Evolutionary conservation across 2,888 invertebrate species (phyloP), one percentile per base, ranked within the genome.

Genomic region (Siphonodentalium dalli): DNA sequence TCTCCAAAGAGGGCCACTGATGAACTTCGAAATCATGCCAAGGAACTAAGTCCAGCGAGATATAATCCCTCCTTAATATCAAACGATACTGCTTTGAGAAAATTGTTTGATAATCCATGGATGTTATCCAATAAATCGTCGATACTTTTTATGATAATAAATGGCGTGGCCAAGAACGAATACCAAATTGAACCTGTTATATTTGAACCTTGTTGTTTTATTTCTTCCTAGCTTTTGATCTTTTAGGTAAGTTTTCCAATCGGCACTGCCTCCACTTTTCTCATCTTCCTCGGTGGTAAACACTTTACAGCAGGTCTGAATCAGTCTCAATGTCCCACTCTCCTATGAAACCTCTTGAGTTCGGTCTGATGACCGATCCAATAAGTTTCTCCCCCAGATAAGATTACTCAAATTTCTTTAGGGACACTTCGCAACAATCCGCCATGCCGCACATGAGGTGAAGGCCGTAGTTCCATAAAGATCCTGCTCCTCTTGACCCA

Each of bases 331-430:
- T 3, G 58, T 54, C 24, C 65, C 59, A 54, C 57, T 63, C 34
- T 63, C 63, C 42, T 48, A 31, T 65, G 63, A 39, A 50, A 65
- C 18, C 53, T 40, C 33, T 57, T 63, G 6, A 65, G 34, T 29
- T 63, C 51, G 62, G 54, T 7, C 42, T 29, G 7, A 18, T 15
- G n/a, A 49, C 49, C 18, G 52, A 58, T 13, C 62, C 65, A 24
- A 60, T 44, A 27, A 50, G 52, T 38, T 54, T 61, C 8, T 51
- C 54, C 38, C 58, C 65, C 15, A 58, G 21, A 47, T 44, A 61
- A 21, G 43, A 46, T 26, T 38, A 49, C 37, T 61, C 50, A 54
- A 58, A 54, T 33, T 50, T 46, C 31, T 58, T 55, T 33, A 61
- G 3, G 18, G 53, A 46, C 24, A 11, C 23, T 41, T 62, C 58